phyloP scores from a whole-genome alignment of 1,140 invertebrate genomes.

The Rhyzopertha dominica region DNA sequence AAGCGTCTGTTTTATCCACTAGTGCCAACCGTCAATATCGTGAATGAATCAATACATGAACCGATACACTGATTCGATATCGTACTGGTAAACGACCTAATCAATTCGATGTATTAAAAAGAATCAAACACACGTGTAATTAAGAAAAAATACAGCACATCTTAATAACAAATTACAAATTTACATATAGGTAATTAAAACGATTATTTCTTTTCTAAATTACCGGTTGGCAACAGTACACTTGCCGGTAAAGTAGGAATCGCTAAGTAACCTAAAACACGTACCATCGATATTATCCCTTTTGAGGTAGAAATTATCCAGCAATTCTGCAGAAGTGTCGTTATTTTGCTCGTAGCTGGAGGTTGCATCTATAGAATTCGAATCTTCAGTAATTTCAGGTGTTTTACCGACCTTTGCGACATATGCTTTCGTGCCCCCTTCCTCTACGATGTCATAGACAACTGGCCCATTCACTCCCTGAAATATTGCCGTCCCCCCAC shows the following conservation, averaged over 20 bases:
- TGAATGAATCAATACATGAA: too few species aligned
- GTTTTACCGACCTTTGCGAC: conserved; percentile 4
- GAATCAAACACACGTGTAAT: neutral
- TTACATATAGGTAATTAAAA: neutral
- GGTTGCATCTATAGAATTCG: too few species aligned
- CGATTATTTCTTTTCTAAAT: neutral
- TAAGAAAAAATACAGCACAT: neutral
- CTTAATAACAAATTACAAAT: neutral
- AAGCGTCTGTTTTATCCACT: too few species aligned
- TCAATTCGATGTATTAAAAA: neutral
- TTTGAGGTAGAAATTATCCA: conserved; percentile 11
- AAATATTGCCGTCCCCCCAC: conserved; percentile 47
- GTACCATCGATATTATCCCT: conserved; percentile 8
- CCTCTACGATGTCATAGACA: conserved; percentile 1
- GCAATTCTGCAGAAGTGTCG: neutral
- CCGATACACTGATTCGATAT: too few species aligned
- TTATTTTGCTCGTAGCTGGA: neutral
- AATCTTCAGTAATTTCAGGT: too few species aligned
- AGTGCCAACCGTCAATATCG: too few species aligned
- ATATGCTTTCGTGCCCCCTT: neutral
- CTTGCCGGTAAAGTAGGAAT: too few species aligned
- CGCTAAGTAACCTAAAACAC: too few species aligned
- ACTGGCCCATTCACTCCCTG: conserved; percentile 33
- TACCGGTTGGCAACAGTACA: too few species aligned
- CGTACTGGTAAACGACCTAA: too few species aligned